Base-by-base conservation (phyloP, 2,888 invertebrate species). In the Nasonovia ribisnigri region DNA sequence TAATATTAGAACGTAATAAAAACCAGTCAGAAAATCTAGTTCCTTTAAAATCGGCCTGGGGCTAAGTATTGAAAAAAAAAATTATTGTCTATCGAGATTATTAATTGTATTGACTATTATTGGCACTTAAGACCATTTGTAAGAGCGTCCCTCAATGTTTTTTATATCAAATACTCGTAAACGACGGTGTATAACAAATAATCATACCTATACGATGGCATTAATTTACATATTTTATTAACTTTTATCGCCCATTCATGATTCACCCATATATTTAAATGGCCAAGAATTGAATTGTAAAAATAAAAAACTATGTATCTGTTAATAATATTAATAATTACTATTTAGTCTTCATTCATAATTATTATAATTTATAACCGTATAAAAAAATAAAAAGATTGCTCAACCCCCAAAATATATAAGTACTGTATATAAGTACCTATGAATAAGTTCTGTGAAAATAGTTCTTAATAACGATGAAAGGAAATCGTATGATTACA, bases 1-100 rank as follows among this genome's bases (percentile, higher is more conserved):
- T 87, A 87, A 77, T 77, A 42, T 26, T 86, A 29, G 67, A 88
- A 77, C 88, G 88, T 51, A 67, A 88, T 88, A 92, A 92, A 88
- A 92, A 92, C 92, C 77, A 88, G 88, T 88, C 42, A 42, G n/a
- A 77, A 24, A 88, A 92, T 43, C 10, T 10, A 88, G 42, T 88
- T 88, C 51, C n/a, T 92, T 92, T 92, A 88, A 42, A 42, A 42
- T 48, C n/a, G 29, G 48, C 60, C 48, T 16, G 20, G 42, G 92
- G 87, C 67, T 42, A 20, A 42, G 16, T 42, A 87, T 87, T 88
- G 60, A 92, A 86, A 16, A 46, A 43, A 57, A 36, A 88, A 88
- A 90, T 5, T 20, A n/a, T 84, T 57, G 36, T 36, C 26, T 87
- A 54, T n/a, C 5, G 42, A 91, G 54, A 84, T 54, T 84, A 43